Base-by-base conservation (phyloP, 2,797 vertebrate species). In the Arremon aurantiirostris region DNA sequence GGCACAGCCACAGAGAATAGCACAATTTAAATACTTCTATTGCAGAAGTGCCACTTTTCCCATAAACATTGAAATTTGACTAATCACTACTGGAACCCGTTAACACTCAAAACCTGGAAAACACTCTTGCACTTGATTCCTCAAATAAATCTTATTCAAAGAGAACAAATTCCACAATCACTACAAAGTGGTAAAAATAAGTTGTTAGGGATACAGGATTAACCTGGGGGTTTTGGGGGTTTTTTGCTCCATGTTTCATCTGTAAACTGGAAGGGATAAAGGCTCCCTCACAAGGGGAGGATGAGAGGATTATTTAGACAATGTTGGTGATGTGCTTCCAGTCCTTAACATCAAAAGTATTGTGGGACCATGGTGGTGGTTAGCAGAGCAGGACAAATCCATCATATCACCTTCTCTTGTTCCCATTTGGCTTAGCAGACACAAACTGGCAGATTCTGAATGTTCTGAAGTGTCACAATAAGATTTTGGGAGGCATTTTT, bases 21-120 rank as follows among this genome's bases (percentile, higher is more conserved):
- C 95, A 95, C 94, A 94, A 81, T 93, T 92, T 81, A 52, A 87
- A 83, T 76, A 82, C 64, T 93, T 73, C 8, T 9, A 19, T 75
- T 96, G 78, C 72, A 89, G 57, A 94, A 95, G 91, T 93, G 92
- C 91, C 89, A 89, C 89, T 96, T 95, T 95, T 75, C 80, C 73
- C 82, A 86, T 84, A 93, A 94, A 90, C 77, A 91, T 5, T 83
- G 91, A 93, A 90, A 93, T 91, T 88, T 49, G 4, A 83, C 93
- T 91, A 81, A 93, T 94, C 77, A 59, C 41, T 88, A 44, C 82
- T 95, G 55, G 70, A 94, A 81, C 55, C 83, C 1, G 0, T 65
- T 57, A 64, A 47, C 56, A 47, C 81, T 85, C 46, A 61, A 91
- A 87, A 91, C 23, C 34, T 14, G 5, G 68, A 89, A 90, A 93